A percentile compares a stretch with the other conserved stretches of the same genome.
These are phyloP conservation scores for Drosophila borealis DNA, from an alignment of 2,888 invertebrate genomes.

Conservation along the genomic window DNA sequence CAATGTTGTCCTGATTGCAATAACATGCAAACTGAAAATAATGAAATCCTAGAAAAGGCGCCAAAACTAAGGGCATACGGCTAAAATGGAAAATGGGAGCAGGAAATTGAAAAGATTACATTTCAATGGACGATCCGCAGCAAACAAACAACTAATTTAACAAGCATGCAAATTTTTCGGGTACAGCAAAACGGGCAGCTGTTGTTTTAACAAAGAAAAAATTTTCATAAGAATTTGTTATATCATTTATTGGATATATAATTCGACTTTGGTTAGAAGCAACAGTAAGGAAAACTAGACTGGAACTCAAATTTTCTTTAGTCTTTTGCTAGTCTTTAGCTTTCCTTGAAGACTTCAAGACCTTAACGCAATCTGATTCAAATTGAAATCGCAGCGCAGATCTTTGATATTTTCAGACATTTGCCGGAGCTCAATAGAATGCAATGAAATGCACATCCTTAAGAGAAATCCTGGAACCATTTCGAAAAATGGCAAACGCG, in stretches of 20 bases:
- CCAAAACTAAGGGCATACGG: slow-evolving; percentile 46
- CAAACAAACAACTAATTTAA: slow-evolving; percentile 28
- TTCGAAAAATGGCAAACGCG: slow-evolving; percentile 38
- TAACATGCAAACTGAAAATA: slow-evolving; percentile 68
- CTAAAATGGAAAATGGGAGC: slow-evolving; percentile 11
- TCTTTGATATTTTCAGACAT: background rate
- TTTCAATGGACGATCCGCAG: slow-evolving; percentile 5
- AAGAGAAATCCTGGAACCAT: slow-evolving; percentile 1
- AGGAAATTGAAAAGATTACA: slow-evolving; percentile 9
- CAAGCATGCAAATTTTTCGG: slow-evolving; percentile 47
- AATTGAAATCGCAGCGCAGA: background rate
- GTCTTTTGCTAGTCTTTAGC: no score
- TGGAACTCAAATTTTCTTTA: no score
- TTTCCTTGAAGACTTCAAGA: no score
- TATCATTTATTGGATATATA: background rate
- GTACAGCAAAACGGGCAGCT: background rate
- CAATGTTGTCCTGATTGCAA: slow-evolving; percentile 75
- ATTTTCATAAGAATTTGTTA: background rate
- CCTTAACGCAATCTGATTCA: background rate
- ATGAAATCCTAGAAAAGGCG: slow-evolving; percentile 57
- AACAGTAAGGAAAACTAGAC: no score
- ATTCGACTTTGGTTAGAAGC: background rate
- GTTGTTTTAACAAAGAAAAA: background rate
- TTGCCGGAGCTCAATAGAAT: slow-evolving; percentile 34
- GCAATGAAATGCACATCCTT: slow-evolving; percentile 49